Percentiles rank a stretch among this genome's conserved stretches.
Evolutionary conservation across 2,113 vertebrate species (phyloP).

Genomic region (Phyllostomus hastatus): DNA sequence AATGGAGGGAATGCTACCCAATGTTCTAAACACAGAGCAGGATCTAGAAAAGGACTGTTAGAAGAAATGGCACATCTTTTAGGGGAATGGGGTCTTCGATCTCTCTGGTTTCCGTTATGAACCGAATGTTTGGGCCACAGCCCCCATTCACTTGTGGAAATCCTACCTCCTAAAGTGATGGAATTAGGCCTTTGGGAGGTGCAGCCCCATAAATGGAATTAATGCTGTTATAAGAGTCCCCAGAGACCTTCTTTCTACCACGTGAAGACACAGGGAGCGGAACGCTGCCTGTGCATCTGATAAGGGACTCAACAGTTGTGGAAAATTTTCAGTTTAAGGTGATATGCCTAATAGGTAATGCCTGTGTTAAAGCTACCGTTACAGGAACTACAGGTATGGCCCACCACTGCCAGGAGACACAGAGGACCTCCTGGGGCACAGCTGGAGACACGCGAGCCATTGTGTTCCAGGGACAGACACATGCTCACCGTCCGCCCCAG

Average conservation of each 20-base stretch:
- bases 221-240: background rate
- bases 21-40: background rate
- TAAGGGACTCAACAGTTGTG: no score
- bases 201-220: background rate
- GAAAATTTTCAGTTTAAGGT: no score
- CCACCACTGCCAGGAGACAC: no score
- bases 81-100: background rate
- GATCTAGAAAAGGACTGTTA: background rate
- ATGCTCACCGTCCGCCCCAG: no score
- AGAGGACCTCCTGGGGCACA: no score
- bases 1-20: background rate
- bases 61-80: background rate
- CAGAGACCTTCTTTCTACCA: background rate
- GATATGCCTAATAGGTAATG: no score
- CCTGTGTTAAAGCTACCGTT: no score
- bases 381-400: no score
- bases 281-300: background rate
- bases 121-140: background rate
- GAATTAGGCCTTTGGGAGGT: background rate
- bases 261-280: background rate
- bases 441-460: no score
- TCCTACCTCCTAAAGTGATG: background rate
- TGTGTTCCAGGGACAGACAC: no score
- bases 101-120: background rate
- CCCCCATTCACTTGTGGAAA: background rate